Evolutionary conservation across 92 coral and sea anemone species (phyloP).

Genomic region (Siderastrea radians): DNA sequence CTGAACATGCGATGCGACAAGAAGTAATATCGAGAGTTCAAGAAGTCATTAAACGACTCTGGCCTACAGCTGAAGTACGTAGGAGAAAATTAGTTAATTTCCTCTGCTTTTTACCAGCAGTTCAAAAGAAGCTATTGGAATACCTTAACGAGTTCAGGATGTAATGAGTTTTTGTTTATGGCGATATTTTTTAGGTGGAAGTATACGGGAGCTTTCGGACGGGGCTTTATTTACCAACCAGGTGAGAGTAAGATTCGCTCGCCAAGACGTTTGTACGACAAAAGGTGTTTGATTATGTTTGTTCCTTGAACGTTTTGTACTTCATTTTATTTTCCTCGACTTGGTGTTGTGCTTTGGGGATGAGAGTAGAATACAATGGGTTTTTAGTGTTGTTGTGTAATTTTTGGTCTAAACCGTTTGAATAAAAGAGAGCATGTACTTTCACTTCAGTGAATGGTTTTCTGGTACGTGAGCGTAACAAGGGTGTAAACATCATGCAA

Average conservation of each 20-base stretch:
- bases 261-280: not conserved
- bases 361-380: not conserved
- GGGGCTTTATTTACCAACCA: conserved; percentile 96
- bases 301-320: not conserved
- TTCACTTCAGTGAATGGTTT: conserved; percentile 16
- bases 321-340: not conserved
- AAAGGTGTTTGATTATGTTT: conserved; percentile 33
- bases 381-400: not conserved
- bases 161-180: conserved; percentile 20
- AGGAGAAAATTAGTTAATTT: not conserved
- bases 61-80: conserved; percentile 97
- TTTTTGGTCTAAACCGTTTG: not conserved
- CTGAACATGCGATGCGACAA: conserved; percentile 87
- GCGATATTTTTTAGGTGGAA: conserved; percentile 72
- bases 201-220: conserved; percentile 96
- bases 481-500: conserved; percentile 45
- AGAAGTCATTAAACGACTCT: conserved; percentile 87
- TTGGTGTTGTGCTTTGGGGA: not conserved
- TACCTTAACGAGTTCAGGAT: not conserved
- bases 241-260: conserved; percentile 65
- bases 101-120: not conserved
- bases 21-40: conserved; percentile 92
- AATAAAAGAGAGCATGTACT: conserved; percentile 18
- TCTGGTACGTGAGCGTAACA: not conserved
- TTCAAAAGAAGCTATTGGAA: not conserved